Percentiles rank a stretch among this genome's conserved stretches.
Evolutionary conservation across 2,888 invertebrate genomes (phyloP).

Genomic region (Polymixis lichenea): DNA sequence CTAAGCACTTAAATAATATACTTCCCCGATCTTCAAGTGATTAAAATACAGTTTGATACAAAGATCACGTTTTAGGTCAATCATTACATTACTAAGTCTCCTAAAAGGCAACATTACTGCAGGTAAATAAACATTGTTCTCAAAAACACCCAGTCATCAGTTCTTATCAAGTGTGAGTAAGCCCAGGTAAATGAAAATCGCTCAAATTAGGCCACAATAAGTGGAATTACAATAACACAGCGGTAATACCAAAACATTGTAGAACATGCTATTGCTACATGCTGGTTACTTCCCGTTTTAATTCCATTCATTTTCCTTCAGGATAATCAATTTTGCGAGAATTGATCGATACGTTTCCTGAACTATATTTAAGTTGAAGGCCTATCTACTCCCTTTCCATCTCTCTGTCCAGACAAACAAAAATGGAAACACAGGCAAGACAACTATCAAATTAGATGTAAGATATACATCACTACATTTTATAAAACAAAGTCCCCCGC

Average conservation of each 20-base stretch:
- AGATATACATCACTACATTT: no score
- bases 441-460: no score
- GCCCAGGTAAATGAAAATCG: neutral
- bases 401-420: no score
- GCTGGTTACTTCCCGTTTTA: constrained; percentile 1
- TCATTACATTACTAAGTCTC: neutral
- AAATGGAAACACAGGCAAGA: no score
- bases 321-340: neutral
- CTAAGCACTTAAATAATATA: no score
- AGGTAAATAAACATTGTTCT: neutral
- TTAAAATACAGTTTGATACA: neutral
- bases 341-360: neutral
- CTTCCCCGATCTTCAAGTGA: neutral
- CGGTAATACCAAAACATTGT: constrained; percentile 1
- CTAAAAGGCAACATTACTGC: neutral
- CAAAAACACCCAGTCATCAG: no score
- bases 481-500: no score
- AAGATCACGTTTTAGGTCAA: neutral
- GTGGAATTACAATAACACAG: neutral
- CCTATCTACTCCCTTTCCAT: no score
- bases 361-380: neutral
- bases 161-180: constrained; percentile 7
- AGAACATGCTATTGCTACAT: no score
- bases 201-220: constrained; percentile 11
- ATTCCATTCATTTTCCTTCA: constrained; percentile 6